Evolutionary conservation across 2,888 invertebrate genomes (phyloP), one percentile per base, ranked within the genome.

Genomic region (Limnephilus lunatus): DNA sequence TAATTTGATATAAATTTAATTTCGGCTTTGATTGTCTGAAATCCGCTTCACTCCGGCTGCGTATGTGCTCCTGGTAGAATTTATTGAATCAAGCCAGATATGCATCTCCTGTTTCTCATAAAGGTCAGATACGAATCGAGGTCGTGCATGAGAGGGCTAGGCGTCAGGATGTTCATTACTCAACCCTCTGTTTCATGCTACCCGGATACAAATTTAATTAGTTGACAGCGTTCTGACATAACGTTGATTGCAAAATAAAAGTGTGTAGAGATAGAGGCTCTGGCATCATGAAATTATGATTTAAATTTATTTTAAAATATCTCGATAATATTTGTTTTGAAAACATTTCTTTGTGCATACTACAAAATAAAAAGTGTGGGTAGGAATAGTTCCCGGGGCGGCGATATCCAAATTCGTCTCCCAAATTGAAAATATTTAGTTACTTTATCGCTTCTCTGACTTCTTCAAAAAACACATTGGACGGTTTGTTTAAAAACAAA

Each of bases 31-130:
- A 68, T 68, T 68, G 68, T 68, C 25, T 68, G 68, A 25, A 68
- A 25, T 68, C 68, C n/a, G 9, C 68, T 68, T 25, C n/a, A 68
- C 25, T 19, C 68, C 68, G n/a, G 25, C 68, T n/a, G 9, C 25
- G 68, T 11, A 25, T 83, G 48, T 86, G 86, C 86, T 35, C 44
- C 48, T 86, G n/a, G 86, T 86, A 44, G 86, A 44, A 86, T 12
- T 35, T 44, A 44, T 39, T 44, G 86, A 44, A 86, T 86, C n/a
- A 86, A n/a, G 48, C 44, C 85, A 86, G 86, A 48, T 86, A 86
- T 44, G 68, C 68, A 68, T 68, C 68, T 68, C 25, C n/a, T 68
- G 68, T 68, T 31, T 82, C 82, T 31, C 82, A 82, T 82, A 82
- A 31, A 82, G 32, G 31, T 32, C 82, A 44, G 35, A 86, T 86